These are phyloP conservation scores for Stenodera caucasica DNA, from an alignment of 2,888 invertebrate genomes.

Conservation along the genomic window DNA sequence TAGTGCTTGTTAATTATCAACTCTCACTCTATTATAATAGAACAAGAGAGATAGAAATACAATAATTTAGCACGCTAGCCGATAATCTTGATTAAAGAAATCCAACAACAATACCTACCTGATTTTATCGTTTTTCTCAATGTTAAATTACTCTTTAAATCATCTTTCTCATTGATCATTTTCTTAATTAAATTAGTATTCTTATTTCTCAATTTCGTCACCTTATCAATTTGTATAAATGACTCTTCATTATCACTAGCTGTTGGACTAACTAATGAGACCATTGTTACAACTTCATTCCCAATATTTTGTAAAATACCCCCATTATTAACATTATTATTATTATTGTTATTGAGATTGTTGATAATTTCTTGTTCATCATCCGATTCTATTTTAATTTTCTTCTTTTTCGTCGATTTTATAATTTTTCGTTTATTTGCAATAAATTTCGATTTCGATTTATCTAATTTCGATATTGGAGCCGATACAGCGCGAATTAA, in stretches of 20 bases:
- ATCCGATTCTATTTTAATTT: conserved; percentile 18
- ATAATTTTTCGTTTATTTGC: conserved; percentile 47
- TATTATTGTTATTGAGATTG: conserved; percentile 29
- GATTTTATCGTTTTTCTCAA: conserved; percentile 53
- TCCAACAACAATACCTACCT: conserved; percentile 39
- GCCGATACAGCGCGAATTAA: conserved; percentile 46
- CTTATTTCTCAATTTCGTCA: conserved; percentile 19
- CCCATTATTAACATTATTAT: conserved; percentile 35
- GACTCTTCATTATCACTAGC: conserved; percentile 65
- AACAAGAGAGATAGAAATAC: not conserved
- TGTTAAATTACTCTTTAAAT: conserved; percentile 39
- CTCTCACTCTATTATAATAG: too few species aligned
- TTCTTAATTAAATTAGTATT: conserved; percentile 15
- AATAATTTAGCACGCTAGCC: not conserved
- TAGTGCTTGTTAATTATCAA: not conserved
- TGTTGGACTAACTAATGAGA: conserved; percentile 67
- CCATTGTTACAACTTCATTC: conserved; percentile 65
- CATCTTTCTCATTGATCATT: conserved; percentile 30
- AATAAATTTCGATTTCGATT: conserved; percentile 43
- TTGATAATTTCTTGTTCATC: conserved; percentile 28
- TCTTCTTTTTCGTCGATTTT: conserved; percentile 31
- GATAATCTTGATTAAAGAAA: not conserved
- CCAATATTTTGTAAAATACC: conserved; percentile 36
- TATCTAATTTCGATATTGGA: conserved; percentile 42
- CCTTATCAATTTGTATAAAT: not conserved